Conservation (phyloP, 1,140 invertebrate genomes). For the Parapsyche elsis region DNA sequence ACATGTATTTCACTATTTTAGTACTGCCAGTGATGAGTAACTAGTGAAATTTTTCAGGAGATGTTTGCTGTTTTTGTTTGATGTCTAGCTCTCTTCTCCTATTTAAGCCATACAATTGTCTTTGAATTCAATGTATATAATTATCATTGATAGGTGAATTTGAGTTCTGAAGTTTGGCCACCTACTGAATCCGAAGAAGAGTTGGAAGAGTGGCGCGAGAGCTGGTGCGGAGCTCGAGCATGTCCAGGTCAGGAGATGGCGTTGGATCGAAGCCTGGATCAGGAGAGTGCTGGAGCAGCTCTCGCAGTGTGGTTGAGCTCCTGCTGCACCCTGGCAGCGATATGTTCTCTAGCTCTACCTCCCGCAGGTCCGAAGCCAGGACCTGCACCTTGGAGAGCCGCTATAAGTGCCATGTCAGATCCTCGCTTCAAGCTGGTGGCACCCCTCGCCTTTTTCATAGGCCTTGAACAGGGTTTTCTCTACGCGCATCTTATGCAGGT, state of each 20-base stretch:
- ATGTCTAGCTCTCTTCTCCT: too few species aligned
- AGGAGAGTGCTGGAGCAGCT: conserved; percentile 56
- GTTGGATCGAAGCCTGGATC: conserved; percentile 60
- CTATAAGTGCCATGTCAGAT: conserved; percentile 64
- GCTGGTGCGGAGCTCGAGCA: conserved; percentile 62
- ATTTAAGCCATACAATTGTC: not conserved
- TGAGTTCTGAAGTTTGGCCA: conserved; percentile 42
- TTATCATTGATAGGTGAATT: conserved; percentile 39
- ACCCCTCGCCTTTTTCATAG: conserved; percentile 77
- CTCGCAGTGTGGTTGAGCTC: conserved; percentile 68
- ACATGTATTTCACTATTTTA: too few species aligned
- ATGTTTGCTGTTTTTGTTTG: too few species aligned
- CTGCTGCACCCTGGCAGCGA: conserved; percentile 42
- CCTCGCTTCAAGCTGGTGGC: conserved; percentile 70
- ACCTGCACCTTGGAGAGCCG: conserved; percentile 63
- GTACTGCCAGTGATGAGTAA: too few species aligned
- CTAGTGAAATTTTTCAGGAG: too few species aligned
- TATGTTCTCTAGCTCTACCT: conserved; percentile 21
- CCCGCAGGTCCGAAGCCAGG: conserved; percentile 53
- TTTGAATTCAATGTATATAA: not conserved
- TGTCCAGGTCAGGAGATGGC: conserved; percentile 60
- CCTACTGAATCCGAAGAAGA: conserved; percentile 50
- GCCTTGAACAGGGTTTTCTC: conserved; percentile 79
- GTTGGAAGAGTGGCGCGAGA: conserved; percentile 58
- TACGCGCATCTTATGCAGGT: conserved; percentile 78